Conservation (phyloP, 1,140 invertebrate species). For the Bicyclus anynana region DNA sequence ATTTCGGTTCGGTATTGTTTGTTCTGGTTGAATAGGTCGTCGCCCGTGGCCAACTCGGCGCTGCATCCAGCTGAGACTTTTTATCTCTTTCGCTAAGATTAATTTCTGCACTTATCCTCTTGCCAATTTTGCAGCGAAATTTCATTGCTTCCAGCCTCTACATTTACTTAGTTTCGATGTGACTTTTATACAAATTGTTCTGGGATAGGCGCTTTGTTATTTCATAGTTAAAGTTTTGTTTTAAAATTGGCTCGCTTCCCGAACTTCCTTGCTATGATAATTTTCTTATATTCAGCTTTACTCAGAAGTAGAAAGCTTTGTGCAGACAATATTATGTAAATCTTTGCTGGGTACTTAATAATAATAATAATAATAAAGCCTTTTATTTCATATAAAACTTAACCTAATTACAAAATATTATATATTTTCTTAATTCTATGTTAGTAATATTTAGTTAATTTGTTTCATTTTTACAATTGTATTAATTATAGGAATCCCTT, state of each 20-base stretch:
- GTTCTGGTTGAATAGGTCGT: slow-evolving; percentile 26
- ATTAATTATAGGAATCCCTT: too few relatives aligned
- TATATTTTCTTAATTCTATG: too few relatives aligned
- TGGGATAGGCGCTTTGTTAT: slow-evolving; percentile 1
- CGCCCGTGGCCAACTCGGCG: slow-evolving; percentile 13
- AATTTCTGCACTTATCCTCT: slow-evolving; percentile 13
- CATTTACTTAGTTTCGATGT: slow-evolving; percentile 4
- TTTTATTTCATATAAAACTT: too few relatives aligned
- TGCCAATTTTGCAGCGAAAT: slow-evolving; percentile 6
- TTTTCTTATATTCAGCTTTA: not conserved
- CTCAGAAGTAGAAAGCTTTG: not conserved
- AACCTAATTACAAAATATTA: too few relatives aligned
- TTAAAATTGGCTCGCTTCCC: not conserved
- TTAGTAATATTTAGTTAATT: too few relatives aligned
- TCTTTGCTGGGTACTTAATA: too few relatives aligned
- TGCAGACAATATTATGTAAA: not conserved
- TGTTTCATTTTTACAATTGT: too few relatives aligned
- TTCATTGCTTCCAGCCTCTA: not conserved
- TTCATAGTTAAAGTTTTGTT: not conserved
- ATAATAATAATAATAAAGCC: too few relatives aligned
- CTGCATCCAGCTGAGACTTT: slow-evolving; percentile 7
- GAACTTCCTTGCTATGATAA: not conserved
- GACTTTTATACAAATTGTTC: slow-evolving; percentile 8
- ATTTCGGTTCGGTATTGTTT: slow-evolving; percentile 24
- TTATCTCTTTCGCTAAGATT: slow-evolving; percentile 18